Percentiles rank a stretch among this genome's conserved stretches.
phyloP scores from a whole-genome alignment of 2,797 vertebrate genomes.

The Tachyglossus aculeatus region DNA sequence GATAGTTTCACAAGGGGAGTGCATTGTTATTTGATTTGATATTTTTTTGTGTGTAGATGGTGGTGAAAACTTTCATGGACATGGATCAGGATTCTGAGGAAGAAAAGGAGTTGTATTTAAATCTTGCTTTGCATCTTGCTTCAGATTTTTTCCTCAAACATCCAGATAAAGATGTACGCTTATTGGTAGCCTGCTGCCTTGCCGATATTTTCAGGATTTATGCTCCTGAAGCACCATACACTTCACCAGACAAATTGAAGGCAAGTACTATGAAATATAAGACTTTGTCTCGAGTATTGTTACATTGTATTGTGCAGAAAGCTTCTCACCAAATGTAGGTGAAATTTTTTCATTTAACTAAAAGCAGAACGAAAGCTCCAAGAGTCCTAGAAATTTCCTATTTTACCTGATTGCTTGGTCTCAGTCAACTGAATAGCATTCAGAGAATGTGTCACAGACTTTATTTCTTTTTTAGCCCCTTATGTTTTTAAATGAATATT shows the following conservation, averaged over 20 bases:
- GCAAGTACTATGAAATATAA: conserved; percentile 64
- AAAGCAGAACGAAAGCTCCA: too few species aligned
- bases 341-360: too few species aligned
- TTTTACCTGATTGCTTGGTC: too few species aligned
- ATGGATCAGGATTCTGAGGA: conserved; percentile 99
- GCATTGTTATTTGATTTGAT: conserved; percentile 3
- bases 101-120: conserved; percentile 96
- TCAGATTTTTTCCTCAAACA: conserved; percentile 99
- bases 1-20: not conserved
- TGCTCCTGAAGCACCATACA: conserved; percentile 96
- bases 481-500: too few species aligned
- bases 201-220: conserved; percentile 99
- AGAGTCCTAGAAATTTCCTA: too few species aligned
- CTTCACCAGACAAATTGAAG: conserved; percentile 97
- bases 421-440: too few species aligned
- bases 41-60: conserved; percentile 83
- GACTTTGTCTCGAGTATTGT: not conserved
- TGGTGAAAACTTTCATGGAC: conserved; percentile 99
- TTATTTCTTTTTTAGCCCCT: too few species aligned
- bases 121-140: conserved; percentile 94
- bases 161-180: conserved; percentile 96
- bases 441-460: too few species aligned
- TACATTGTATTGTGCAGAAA: too few species aligned
- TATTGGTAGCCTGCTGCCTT: conserved; percentile 95
- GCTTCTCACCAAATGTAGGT: too few species aligned